A percentile compares a stretch with the other conserved stretches of the same genome.
Conservation (phyloP, 1,140 invertebrate genomes). For the Ceratina australensis region DNA sequence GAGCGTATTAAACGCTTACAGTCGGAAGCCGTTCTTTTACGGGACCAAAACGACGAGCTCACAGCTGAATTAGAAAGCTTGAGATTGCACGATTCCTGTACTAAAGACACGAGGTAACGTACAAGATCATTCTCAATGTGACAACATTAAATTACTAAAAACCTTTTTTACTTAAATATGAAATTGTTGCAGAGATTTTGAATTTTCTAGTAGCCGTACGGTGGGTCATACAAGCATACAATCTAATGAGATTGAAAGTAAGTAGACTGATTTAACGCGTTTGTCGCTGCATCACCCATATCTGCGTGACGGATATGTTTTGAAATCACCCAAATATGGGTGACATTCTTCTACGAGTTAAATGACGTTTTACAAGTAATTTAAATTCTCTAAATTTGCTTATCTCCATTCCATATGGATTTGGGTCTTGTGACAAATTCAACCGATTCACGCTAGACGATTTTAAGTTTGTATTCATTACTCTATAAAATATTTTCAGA, state of each 20-base stretch:
- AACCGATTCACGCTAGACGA: too few species aligned
- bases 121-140: too few species aligned
- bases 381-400: too few species aligned
- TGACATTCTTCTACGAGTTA: too few species aligned
- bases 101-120: slow-evolving; percentile 29
- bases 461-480: too few species aligned
- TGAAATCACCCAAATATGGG: too few species aligned
- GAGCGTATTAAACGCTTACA: slow-evolving; percentile 79
- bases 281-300: too few species aligned
- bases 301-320: too few species aligned
- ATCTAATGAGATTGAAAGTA: slow-evolving; percentile 61
- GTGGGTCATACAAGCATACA: slow-evolving; percentile 22
- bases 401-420: too few species aligned
- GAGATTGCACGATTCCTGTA: slow-evolving; percentile 57
- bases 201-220: slow-evolving; percentile 7
- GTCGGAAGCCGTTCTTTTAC: slow-evolving; percentile 85
- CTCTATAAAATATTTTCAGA: slow-evolving; percentile 6
- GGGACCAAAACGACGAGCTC: slow-evolving; percentile 92
- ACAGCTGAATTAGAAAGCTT: slow-evolving; percentile 86
- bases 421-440: too few species aligned
- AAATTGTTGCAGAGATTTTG: slow-evolving; percentile 19
- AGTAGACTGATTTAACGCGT: too few species aligned
- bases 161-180: not conserved
- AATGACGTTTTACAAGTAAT: too few species aligned
- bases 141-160: not conserved